Percentiles rank a stretch among this genome's conserved stretches.
Conservation (phyloP, 2,888 invertebrate species). For the Leptinotarsa rubiginosa region DNA sequence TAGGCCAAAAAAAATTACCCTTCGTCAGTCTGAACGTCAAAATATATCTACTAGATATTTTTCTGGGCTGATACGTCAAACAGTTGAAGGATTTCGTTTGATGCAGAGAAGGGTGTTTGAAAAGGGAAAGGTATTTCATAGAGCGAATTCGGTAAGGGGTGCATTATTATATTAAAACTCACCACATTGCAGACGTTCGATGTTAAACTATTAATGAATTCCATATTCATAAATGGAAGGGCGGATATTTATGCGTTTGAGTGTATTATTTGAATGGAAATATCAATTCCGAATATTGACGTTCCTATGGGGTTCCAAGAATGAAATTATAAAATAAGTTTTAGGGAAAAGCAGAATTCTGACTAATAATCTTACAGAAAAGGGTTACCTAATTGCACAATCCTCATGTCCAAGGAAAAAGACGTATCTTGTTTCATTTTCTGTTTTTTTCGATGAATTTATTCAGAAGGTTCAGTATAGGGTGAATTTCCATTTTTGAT, state of each 20-base stretch:
- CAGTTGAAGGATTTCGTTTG: conserved; percentile 6
- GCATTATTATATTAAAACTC: conserved; percentile 51
- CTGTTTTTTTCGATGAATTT: no score
- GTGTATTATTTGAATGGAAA: neutral
- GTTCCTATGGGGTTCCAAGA: neutral
- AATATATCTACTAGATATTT: conserved; percentile 14
- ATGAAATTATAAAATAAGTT: neutral
- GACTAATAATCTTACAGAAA: no score
- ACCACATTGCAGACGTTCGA: conserved; percentile 44
- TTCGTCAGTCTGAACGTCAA: neutral
- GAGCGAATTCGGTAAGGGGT: conserved; percentile 42
- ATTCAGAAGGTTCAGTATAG: no score
- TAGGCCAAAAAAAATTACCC: neutral
- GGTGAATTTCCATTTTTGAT: no score
- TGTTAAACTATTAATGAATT: conserved; percentile 51
- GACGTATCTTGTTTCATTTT: no score
- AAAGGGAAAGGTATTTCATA: conserved; percentile 34
- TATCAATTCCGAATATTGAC: neutral
- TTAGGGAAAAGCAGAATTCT: no score
- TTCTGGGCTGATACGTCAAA: conserved; percentile 5
- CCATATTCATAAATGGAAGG: conserved; percentile 42
- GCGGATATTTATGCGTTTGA: conserved; percentile 4
- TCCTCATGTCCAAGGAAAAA: no score
- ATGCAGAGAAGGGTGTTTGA: conserved; percentile 27
- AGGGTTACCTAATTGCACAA: no score